Evolutionary conservation across 1,140 invertebrate species (phyloP).

Genomic region (Cardiocondyla obscurior): DNA sequence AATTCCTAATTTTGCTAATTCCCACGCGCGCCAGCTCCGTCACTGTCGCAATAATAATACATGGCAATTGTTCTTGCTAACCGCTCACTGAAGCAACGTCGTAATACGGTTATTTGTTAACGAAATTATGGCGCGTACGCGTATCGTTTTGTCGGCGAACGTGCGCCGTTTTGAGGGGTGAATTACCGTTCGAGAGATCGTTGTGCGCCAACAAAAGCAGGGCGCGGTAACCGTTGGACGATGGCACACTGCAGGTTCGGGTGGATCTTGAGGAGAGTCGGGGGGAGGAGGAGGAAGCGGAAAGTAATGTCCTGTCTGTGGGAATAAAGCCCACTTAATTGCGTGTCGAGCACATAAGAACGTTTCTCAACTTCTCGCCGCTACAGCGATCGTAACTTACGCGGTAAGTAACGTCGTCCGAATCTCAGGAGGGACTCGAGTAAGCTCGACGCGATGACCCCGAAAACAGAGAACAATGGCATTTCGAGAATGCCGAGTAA

Average conservation of each 20-base stretch:
- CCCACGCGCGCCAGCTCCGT: neutral
- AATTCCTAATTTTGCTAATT: conserved; percentile 43
- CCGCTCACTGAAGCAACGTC: conserved; percentile 28
- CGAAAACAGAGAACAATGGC: conserved; percentile 27
- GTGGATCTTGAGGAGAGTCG: neutral
- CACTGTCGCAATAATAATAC: conserved; percentile 41
- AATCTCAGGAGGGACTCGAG: conserved; percentile 18
- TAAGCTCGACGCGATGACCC: conserved; percentile 42
- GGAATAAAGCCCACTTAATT: conserved; percentile 60
- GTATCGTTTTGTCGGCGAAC: conserved; percentile 43
- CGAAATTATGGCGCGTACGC: conserved; percentile 50
- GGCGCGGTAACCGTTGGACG: conserved; percentile 13
- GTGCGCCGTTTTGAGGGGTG: conserved; percentile 37
- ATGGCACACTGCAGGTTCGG: neutral
- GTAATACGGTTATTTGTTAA: conserved; percentile 49
- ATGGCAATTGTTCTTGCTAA: conserved; percentile 29
- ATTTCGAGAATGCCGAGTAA: conserved; percentile 9
- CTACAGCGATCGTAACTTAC: conserved; percentile 54
- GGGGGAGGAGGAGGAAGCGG: neutral
- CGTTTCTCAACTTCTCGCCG: conserved; percentile 55
- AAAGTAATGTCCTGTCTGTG: conserved; percentile 59
- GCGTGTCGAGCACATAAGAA: conserved; percentile 54
- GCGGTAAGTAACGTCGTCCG: conserved; percentile 48
- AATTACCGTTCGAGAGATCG: conserved; percentile 42
- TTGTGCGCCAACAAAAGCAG: conserved; percentile 42